phyloP scores from a whole-genome alignment of 2,888 invertebrate species.

The Eurytoma adleriae region DNA sequence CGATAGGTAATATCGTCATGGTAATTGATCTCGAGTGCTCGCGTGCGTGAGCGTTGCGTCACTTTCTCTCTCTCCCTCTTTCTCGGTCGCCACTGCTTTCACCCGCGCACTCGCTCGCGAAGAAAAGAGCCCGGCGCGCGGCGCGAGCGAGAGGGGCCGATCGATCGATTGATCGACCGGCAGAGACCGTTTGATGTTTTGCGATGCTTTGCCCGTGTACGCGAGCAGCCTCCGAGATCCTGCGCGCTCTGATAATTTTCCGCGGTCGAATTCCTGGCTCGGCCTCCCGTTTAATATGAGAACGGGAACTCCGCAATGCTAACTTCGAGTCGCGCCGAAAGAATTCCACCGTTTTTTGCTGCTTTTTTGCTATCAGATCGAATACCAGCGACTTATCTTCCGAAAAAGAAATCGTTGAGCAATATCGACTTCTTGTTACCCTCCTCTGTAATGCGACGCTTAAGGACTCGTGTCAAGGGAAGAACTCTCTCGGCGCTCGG shows the following conservation, averaged over 20 bases:
- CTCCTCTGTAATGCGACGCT: too few species aligned
- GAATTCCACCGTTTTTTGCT: background rate
- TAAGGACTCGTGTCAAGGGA: too few species aligned
- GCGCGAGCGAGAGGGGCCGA: slow-evolving; percentile 11
- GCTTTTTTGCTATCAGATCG: background rate
- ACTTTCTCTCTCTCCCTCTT: background rate
- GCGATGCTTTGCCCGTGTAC: slow-evolving; percentile 15
- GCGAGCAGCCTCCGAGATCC: background rate
- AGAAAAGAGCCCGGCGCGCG: slow-evolving; percentile 10
- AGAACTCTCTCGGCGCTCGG: too few species aligned
- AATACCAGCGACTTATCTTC: too few species aligned
- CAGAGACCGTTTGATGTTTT: slow-evolving; percentile 39
- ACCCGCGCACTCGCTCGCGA: slow-evolving; percentile 30
- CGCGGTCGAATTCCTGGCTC: background rate
- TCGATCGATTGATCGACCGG: slow-evolving; percentile 31
- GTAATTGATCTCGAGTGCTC: slow-evolving; percentile 60
- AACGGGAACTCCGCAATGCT: background rate
- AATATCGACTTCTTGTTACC: background rate
- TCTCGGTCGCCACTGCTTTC: slow-evolving; percentile 23
- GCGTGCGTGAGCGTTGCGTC: slow-evolving; percentile 33
- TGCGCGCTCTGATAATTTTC: slow-evolving; percentile 27
- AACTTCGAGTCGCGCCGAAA: background rate
- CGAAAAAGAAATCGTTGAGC: background rate
- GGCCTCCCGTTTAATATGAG: slow-evolving; percentile 5
- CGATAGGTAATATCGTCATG: slow-evolving; percentile 57